Evolutionary conservation across 1,140 invertebrate genomes (phyloP).

Genomic region (Formica selysi): DNA sequence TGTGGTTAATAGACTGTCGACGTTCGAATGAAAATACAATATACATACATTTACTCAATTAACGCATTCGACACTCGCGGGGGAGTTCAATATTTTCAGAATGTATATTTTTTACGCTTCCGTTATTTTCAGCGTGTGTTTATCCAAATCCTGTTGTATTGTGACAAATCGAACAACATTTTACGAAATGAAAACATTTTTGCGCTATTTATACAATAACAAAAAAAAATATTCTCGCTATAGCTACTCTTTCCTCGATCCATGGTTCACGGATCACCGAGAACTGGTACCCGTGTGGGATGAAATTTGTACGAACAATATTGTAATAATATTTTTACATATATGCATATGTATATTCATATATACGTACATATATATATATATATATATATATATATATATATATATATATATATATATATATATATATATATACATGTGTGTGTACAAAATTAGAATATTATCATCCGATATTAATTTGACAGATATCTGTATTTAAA

Average conservation of each 20-base stretch:
- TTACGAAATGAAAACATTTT: constrained; percentile 10
- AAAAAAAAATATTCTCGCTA: constrained; percentile 5
- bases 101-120: constrained; percentile 32
- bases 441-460: not conserved
- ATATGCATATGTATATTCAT: not conserved
- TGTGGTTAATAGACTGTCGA: constrained; percentile 17
- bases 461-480: constrained; percentile 13
- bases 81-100: not conserved
- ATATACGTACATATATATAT: no score
- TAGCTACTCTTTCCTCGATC: not conserved
- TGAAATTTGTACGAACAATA: constrained; percentile 10
- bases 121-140: not conserved
- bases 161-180: constrained; percentile 38
- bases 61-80: not conserved
- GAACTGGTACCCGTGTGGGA: no score
- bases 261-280: constrained; percentile 3
- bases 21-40: constrained; percentile 2
- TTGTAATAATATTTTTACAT: constrained; percentile 15
- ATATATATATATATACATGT: no score
- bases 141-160: constrained; percentile 12
- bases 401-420: not conserved
- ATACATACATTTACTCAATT: not conserved
- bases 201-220: not conserved
- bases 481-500: not conserved
- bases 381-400: not conserved